Evolutionary conservation across 2,797 vertebrate species (phyloP), one percentile per base, ranked within the genome.

Genomic region (Mallotus villosus): DNA sequence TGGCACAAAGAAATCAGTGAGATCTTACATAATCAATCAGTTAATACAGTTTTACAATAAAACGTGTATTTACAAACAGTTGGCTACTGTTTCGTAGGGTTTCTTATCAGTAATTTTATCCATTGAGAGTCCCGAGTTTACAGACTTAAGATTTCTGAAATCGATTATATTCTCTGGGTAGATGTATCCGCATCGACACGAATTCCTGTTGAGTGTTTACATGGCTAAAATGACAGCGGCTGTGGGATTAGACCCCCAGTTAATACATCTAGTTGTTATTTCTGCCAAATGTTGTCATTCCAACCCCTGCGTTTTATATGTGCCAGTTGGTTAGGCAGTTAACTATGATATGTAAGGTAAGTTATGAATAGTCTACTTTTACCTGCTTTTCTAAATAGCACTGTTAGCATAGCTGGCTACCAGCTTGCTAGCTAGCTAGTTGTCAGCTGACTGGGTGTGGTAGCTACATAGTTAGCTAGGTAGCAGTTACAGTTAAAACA

Each of bases 111-210:
- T 63, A 19, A 63, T 27, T 19, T 32, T 14, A 46, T 46, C 41
- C 41, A 11, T 8, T 12, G 12, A 46, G 12, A 14, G 41, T 46
- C 34, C 8, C 9, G 34, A 37, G 34, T 37, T 37, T 37, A 3
- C 11, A 46, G 41, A 46, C 1, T 2, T 41, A 16, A 19, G 29
- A 63, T 34, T 41, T 67, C 64, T 9, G 24, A 27, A 25, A 24
- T 67, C 11, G 65, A 67, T 67, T 67, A 53, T 21, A 55, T 67
- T 19, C 14, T 27, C 37, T 65, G 58, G 24, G 58, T 60, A 25
- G 58, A 25, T 25, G 9, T 25, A 11, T 60, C 58, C 9, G 22
- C 22, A 24, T 60, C 58, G 58, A 60, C 22, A 60, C 58, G 1
- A 22, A 9, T 12, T 4, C 22, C 58, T 60, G 65, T 53, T 19